Percentiles rank a stretch among this genome's conserved stretches.
phyloP scores from a whole-genome alignment of 1,140 invertebrate species.

The Drosophila truncata region DNA sequence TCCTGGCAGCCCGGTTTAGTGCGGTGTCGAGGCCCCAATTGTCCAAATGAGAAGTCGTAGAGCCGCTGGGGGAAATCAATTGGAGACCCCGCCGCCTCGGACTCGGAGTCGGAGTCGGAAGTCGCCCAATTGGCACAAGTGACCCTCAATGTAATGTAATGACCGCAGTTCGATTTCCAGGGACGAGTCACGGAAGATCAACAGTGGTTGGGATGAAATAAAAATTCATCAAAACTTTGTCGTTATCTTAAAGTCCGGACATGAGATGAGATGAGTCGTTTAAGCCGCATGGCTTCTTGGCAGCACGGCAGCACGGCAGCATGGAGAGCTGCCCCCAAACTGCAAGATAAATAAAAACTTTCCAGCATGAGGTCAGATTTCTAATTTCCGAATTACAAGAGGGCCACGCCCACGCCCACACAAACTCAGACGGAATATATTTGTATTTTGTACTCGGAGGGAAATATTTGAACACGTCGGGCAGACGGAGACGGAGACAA shows the following conservation, averaged over 20 bases:
- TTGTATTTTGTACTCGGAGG: constrained; percentile 55
- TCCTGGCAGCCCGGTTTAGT: constrained; percentile 71
- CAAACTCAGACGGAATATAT: constrained; percentile 53
- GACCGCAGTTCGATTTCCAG: constrained; percentile 34
- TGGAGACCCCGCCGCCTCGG: constrained; percentile 30
- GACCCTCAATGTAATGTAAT: constrained; percentile 38
- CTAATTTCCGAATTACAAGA: constrained; percentile 69
- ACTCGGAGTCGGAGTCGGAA: constrained; percentile 46
- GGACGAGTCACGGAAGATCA: constrained; percentile 9
- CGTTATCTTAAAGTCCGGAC: constrained; percentile 31
- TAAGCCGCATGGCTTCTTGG: constrained; percentile 34
- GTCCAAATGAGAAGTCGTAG: constrained; percentile 46
- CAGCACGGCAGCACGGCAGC: constrained; percentile 25
- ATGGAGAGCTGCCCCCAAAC: constrained; percentile 29
- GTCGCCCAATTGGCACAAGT: constrained; percentile 67
- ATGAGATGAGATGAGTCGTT: constrained; percentile 18
- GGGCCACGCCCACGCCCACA: constrained; percentile 23
- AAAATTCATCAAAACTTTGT: constrained; percentile 44
- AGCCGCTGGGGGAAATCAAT: constrained; percentile 79
- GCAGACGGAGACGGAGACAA: constrained; percentile 6
- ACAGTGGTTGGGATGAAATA: constrained; percentile 1
- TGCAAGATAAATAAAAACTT: constrained; percentile 63
- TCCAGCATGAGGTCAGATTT: constrained; percentile 66
- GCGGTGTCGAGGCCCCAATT: constrained; percentile 44
- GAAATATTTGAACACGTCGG: constrained; percentile 63